Conservation (phyloP, 2,797 vertebrate genomes). For the Pipistrellus pipistrellus region DNA sequence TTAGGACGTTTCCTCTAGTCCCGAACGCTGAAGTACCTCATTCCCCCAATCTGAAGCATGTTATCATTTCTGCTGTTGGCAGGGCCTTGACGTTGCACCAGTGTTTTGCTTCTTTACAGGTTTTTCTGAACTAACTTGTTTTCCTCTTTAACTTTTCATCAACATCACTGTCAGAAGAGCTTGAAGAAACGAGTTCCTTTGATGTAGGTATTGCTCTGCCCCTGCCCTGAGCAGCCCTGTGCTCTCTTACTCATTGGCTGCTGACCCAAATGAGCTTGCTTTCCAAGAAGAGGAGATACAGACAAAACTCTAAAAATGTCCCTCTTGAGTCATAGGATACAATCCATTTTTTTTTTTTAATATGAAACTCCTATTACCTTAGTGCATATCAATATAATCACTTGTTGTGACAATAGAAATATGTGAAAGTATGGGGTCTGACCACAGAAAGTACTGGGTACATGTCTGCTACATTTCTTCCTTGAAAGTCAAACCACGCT, state of each 20-base stretch:
- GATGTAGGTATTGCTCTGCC: background rate
- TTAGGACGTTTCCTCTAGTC: slow-evolving; percentile 96
- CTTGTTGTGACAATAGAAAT: background rate
- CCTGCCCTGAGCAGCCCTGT: background rate
- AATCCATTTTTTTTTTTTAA: background rate
- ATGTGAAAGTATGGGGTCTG: background rate
- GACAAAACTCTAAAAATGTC: background rate
- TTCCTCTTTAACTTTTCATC: background rate
- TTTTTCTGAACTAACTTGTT: background rate
- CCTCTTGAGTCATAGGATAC: background rate
- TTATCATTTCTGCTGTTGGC: background rate
- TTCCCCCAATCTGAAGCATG: slow-evolving; percentile 94
- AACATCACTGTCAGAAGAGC: background rate
- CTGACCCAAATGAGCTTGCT: background rate
- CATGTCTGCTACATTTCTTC: background rate
- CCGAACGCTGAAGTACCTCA: slow-evolving; percentile 96
- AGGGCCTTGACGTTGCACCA: background rate
- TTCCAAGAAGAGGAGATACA: background rate
- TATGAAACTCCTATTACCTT: background rate
- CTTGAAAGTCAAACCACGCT: background rate
- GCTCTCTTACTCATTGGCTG: background rate
- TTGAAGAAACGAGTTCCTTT: background rate
- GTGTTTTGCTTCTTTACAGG: background rate
- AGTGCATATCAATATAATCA: background rate
- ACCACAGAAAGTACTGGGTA: background rate